Evolutionary conservation across 2,113 vertebrate species (phyloP).

Genomic region (Chiloscyllium plagiosum): DNA sequence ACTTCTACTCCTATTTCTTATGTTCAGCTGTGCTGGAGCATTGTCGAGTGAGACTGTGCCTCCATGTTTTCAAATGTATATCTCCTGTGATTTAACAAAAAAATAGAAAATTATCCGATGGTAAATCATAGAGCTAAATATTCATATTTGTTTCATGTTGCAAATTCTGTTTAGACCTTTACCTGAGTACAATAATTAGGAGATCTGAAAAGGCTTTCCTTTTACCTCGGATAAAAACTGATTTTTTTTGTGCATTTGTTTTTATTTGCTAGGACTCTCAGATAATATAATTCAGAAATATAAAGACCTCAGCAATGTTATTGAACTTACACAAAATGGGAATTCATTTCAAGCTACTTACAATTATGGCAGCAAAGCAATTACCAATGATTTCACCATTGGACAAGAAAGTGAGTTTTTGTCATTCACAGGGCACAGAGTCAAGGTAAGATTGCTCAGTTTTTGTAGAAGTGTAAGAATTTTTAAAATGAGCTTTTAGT

Average conservation of each 20-base stretch:
- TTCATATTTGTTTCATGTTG: neutral
- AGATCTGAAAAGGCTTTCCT: neutral
- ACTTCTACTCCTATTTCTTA: no score
- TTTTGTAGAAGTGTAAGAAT: neutral
- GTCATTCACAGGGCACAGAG: neutral
- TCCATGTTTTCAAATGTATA: neutral
- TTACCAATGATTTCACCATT: constrained; percentile 11
- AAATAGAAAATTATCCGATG: neutral
- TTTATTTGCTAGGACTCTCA: neutral
- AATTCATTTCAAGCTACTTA: neutral
- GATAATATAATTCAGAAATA: constrained; percentile 13
- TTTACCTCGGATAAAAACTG: neutral
- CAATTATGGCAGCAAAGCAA: neutral
- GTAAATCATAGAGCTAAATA: neutral
- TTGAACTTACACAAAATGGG: constrained; percentile 6
- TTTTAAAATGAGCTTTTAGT: neutral
- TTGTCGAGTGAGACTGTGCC: neutral
- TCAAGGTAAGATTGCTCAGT: neutral
- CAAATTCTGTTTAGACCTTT: neutral
- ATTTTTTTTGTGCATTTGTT: neutral
- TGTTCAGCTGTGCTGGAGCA: neutral
- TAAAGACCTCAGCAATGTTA: neutral
- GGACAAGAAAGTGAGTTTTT: constrained; percentile 3
- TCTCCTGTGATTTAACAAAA: neutral
- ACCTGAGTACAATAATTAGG: neutral